Base-by-base conservation (phyloP, 2,888 invertebrate genomes). In the Amblyjoppa proteus region DNA sequence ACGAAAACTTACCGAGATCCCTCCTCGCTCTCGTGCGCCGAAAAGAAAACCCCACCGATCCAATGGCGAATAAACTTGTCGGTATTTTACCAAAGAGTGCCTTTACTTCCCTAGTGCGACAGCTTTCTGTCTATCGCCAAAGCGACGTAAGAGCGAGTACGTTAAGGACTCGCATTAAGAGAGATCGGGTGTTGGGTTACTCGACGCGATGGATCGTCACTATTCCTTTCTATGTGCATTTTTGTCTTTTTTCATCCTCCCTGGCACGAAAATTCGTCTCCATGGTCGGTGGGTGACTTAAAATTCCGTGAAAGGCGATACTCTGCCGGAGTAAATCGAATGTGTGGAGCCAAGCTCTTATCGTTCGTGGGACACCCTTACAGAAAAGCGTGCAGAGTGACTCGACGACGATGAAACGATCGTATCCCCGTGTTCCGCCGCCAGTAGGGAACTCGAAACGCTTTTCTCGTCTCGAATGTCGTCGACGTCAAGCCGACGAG, bases 241-340 rank as follows among this genome's bases (percentile, higher is more conserved):
- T 68, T 13, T 25, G 45, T 49, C 34, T 61, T 73, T 20, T 70
- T n/a, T 64, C 41, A 20, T 68, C 25, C 45, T 11, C 49, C 45
- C 58, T 13, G 13, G n/a, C 53, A 20, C 34, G 41, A 86, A 88
- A 87, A 88, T 88, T 84, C 83, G 75, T 78, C 83, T 79, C 86
- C 76, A 87, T 83, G 83, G 88, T 84, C 76, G 82, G 73, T 71
- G 70, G 38, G 75, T 79, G 87, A 87, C 89, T 91, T 91, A 89
- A 91, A 92, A 92, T 92, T 91, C 89, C 88, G 86, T 84, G 92
- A 89, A 92, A 93, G 89, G 82, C 88, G 92, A 93, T 92, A 92
- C 90, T 89, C 88, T 81, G 87, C 88, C 20, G 45, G 28, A 28
- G 31, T 56, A 92, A 92, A 92, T 93, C 91, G 92, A 92, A 93